A percentile compares a stretch with the other conserved stretches of the same genome.
phyloP scores from a whole-genome alignment of 1,140 invertebrate species.

The Augochlora pura region DNA sequence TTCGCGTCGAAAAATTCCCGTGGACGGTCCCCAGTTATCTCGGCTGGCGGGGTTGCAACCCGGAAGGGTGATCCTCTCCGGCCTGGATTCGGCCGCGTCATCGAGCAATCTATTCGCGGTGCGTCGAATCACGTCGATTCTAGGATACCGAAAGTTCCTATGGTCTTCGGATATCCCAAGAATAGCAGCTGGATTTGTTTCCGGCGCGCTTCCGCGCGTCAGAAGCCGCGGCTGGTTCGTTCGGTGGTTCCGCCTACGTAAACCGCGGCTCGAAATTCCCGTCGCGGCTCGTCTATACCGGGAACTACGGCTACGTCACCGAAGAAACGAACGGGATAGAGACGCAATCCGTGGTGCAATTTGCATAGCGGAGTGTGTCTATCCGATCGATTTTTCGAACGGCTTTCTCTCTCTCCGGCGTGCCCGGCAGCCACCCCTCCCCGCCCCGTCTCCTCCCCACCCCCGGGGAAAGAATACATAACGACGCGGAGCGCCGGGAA shows the following conservation, averaged over 20 bases:
- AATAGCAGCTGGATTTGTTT: no score
- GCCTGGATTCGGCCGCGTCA: no score
- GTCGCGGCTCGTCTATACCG: not conserved
- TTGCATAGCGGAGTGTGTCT: constrained; percentile 25
- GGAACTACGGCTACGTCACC: constrained; percentile 19
- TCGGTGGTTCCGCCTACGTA: not conserved
- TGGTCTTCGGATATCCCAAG: no score
- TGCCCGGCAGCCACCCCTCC: no score
- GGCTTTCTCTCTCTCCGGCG: not conserved
- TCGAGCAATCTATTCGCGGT: no score
- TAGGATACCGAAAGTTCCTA: no score
- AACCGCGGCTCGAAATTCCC: not conserved
- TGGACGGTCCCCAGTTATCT: no score
- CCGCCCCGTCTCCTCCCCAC: not conserved
- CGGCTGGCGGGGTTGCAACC: no score
- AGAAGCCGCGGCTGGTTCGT: not conserved
- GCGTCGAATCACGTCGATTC: no score
- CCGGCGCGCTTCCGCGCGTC: no score
- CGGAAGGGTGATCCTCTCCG: no score
- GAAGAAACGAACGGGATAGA: not conserved
- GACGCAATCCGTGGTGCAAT: constrained; percentile 17
- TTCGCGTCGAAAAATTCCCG: no score
- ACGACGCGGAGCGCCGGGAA: not conserved
- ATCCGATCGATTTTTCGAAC: constrained; percentile 22
- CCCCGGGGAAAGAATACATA: constrained; percentile 23